Conservation (phyloP, 1,140 invertebrate genomes). For the Drosophila parvula region DNA sequence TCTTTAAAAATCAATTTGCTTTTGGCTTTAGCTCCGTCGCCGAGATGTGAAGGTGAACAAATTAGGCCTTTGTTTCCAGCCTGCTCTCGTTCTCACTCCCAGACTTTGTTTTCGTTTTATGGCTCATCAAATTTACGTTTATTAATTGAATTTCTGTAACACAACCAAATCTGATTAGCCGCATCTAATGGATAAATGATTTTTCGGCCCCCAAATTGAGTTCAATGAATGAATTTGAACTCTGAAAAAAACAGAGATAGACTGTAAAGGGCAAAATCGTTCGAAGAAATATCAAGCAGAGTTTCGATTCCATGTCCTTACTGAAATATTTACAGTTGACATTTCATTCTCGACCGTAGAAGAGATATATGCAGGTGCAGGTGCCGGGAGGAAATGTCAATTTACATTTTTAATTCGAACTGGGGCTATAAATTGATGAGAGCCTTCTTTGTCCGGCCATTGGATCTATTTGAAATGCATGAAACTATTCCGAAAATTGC, state of each 20-base stretch:
- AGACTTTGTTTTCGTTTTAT: conserved; percentile 24
- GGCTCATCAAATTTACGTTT: conserved; percentile 67
- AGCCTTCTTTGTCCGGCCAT: conserved; percentile 6
- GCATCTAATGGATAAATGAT: conserved; percentile 48
- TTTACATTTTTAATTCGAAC: conserved; percentile 51
- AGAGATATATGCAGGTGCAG: background rate
- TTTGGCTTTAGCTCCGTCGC: conserved; percentile 15
- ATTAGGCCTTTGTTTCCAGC: conserved; percentile 30
- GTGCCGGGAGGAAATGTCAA: conserved; percentile 9
- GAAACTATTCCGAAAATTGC: conserved; percentile 41
- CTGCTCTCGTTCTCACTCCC: conserved; percentile 5
- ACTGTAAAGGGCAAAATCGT: conserved; percentile 2
- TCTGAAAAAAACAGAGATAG: background rate
- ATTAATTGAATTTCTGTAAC: conserved; percentile 39
- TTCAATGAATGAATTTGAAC: conserved; percentile 30
- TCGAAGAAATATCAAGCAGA: conserved; percentile 1
- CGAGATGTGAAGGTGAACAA: conserved; percentile 32
- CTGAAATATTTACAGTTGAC: conserved; percentile 38
- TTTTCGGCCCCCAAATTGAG: conserved; percentile 6
- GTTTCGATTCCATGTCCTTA: conserved; percentile 8
- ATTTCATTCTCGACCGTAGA: conserved; percentile 16
- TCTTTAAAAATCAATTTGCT: conserved; percentile 67
- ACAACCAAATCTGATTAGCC: conserved; percentile 48
- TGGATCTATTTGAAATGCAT: conserved; percentile 33
- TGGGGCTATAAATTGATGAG: conserved; percentile 5